Conservation (phyloP, 2,797 vertebrate genomes). For the Antennarius maculatus region DNA sequence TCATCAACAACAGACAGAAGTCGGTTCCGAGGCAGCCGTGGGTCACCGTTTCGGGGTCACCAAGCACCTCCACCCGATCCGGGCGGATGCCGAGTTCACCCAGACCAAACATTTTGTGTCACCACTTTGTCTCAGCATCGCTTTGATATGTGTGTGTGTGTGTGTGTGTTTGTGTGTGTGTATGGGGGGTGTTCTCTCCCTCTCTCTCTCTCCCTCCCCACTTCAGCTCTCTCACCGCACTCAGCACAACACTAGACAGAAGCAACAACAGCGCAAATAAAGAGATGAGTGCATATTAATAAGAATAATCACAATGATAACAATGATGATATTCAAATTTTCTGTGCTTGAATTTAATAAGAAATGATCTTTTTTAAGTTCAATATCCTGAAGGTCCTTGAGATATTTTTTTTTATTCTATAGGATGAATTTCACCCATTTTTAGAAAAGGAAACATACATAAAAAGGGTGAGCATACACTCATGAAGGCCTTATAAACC, state of each 20-base stretch:
- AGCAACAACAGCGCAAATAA: no score
- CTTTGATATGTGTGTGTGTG: slow-evolving; percentile 58
- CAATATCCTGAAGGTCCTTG: no score
- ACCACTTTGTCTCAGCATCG: slow-evolving; percentile 62
- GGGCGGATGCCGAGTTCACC: slow-evolving; percentile 54
- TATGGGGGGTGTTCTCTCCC: slow-evolving; percentile 7
- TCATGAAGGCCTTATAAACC: not conserved
- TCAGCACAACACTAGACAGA: not conserved
- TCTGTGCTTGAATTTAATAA: no score
- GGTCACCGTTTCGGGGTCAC: slow-evolving; percentile 45
- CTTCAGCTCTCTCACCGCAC: slow-evolving; percentile 6
- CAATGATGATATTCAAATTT: no score
- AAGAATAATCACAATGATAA: no score
- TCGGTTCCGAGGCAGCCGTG: not conserved
- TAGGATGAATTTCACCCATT: no score
- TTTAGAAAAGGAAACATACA: no score
- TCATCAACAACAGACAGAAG: not conserved
- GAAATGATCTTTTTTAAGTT: no score
- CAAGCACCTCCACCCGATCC: slow-evolving; percentile 37
- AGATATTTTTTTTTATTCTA: no score
- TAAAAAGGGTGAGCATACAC: no score
- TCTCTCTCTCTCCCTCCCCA: slow-evolving; percentile 3
- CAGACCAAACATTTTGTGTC: slow-evolving; percentile 60
- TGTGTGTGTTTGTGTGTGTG: no score
- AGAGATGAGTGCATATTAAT: no score